A percentile compares a stretch with the other conserved stretches of the same genome.
phyloP scores from a whole-genome alignment of 1,140 invertebrate species.

The Hycleus phaleratus region DNA sequence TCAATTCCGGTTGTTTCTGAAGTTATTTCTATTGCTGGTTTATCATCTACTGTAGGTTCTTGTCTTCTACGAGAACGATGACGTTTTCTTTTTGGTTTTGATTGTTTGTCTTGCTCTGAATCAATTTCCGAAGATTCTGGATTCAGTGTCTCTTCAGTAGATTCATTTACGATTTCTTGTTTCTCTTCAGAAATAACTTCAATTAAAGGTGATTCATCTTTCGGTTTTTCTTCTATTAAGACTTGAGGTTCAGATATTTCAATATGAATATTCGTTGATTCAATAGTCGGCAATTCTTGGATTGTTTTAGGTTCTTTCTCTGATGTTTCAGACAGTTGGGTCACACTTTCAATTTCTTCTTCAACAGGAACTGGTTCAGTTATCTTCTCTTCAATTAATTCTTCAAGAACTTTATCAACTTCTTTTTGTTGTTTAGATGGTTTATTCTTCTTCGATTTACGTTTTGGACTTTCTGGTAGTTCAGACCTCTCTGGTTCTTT shows the following conservation, averaged over 20 bases:
- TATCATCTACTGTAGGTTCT: constrained; percentile 11
- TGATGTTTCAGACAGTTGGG: too few relatives aligned
- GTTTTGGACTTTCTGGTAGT: background rate
- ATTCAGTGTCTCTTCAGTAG: background rate
- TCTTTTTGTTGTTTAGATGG: background rate
- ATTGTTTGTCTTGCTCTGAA: too few relatives aligned
- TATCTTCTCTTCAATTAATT: background rate
- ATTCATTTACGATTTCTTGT: background rate
- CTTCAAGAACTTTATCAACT: too few relatives aligned
- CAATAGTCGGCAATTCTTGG: background rate
- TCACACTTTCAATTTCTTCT: background rate
- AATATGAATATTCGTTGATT: too few relatives aligned
- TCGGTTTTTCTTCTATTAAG: background rate
- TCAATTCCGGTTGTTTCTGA: background rate
- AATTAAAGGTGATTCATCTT: background rate
- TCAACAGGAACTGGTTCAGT: background rate
- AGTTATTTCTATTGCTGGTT: constrained; percentile 5
- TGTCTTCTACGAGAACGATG: too few relatives aligned
- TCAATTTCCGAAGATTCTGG: too few relatives aligned
- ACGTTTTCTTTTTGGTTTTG: too few relatives aligned
- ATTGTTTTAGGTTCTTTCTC: background rate
- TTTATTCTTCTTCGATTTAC: constrained; percentile 3
- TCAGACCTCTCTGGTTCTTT: background rate
- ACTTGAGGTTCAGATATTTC: too few relatives aligned
- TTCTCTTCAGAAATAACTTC: background rate